These are phyloP conservation scores for Crax fasciolata DNA, from an alignment of 2,797 vertebrate species.

Conservation along the genomic window DNA sequence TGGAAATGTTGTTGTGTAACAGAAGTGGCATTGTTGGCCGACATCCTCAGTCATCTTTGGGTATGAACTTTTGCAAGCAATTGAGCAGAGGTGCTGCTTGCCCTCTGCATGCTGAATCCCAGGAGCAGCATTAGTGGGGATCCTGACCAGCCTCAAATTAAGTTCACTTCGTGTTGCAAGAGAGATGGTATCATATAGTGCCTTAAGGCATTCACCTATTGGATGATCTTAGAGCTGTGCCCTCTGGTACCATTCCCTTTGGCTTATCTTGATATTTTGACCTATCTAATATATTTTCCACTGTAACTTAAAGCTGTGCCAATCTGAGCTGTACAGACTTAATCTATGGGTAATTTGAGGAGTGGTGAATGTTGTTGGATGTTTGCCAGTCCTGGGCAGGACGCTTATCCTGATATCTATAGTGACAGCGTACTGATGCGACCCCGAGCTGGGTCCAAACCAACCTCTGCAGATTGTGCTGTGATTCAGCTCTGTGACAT, in stretches of 20 bases:
- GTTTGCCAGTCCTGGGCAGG: neutral
- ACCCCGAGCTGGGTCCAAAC: neutral
- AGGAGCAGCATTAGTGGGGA: neutral
- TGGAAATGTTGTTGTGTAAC: neutral
- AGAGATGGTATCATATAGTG: neutral
- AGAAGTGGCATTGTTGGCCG: neutral
- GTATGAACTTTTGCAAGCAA: neutral
- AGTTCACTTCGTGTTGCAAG: neutral
- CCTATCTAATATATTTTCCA: conserved; percentile 50
- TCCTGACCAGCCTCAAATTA: neutral
- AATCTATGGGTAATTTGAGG: conserved; percentile 24
- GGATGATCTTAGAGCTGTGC: neutral
- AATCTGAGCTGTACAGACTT: neutral
- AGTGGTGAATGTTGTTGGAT: neutral
- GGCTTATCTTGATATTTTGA: conserved; percentile 50
- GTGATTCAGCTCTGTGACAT: neutral
- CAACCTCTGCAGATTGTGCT: neutral
- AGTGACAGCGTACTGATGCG: neutral
- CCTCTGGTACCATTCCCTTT: conserved; percentile 30
- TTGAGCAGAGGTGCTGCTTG: neutral
- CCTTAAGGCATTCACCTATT: neutral
- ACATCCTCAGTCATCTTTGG: neutral
- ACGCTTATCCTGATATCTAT: neutral
- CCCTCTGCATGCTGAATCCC: neutral
- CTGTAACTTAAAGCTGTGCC: conserved; percentile 39